Evolutionary conservation across 2,888 invertebrate genomes (phyloP).

Genomic region (Liopterus haemorrhoidalis): DNA sequence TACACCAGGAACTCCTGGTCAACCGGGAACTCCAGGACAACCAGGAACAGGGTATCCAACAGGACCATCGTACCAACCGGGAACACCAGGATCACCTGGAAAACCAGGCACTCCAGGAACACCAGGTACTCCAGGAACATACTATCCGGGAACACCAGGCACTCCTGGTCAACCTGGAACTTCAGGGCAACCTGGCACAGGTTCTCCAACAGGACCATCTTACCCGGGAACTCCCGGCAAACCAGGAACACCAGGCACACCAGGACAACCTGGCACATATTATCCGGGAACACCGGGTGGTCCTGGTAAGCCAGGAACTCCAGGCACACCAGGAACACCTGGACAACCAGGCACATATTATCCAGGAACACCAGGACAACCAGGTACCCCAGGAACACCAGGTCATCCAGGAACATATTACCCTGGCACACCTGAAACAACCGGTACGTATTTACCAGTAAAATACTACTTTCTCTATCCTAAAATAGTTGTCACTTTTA

Average conservation of each 20-base stretch:
- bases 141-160: constrained; percentile 25
- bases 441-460: too few species aligned
- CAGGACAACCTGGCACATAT: constrained; percentile 29
- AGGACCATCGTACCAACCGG: constrained; percentile 27
- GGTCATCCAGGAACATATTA: background rate
- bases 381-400: constrained; percentile 1
- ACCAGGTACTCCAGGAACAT: constrained; percentile 25
- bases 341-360: too few species aligned
- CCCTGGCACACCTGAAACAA: constrained; percentile 26
- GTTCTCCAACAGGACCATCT: too few species aligned
- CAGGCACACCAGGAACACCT: constrained; percentile 35
- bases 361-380: constrained; percentile 7
- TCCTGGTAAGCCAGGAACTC: constrained; percentile 37
- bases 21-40: constrained; percentile 24
- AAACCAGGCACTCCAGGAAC: constrained; percentile 26
- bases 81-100: constrained; percentile 31
- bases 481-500: too few species aligned
- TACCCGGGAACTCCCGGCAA: constrained; percentile 32
- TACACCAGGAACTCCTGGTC: constrained; percentile 22
- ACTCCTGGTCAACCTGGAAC: constrained; percentile 24
- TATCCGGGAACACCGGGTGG: constrained; percentile 33
- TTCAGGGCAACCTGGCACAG: constrained; percentile 24
- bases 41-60: constrained; percentile 18
- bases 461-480: too few species aligned
- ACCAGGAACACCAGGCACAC: constrained; percentile 56